Evolutionary conservation across 2,888 invertebrate species (phyloP).

Genomic region (Coenonympha glycerion): DNA sequence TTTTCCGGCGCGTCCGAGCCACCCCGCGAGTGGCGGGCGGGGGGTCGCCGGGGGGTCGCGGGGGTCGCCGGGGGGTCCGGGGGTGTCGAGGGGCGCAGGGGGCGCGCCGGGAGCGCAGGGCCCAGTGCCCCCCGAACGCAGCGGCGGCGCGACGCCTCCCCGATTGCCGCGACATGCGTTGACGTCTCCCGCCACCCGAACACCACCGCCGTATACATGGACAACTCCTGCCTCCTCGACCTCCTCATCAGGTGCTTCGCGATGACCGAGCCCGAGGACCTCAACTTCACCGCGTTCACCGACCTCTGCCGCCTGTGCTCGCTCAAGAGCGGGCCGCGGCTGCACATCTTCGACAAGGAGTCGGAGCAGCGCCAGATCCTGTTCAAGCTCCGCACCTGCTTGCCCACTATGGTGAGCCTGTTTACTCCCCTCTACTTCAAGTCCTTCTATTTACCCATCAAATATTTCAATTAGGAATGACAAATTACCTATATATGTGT

Average conservation of each 20-base stretch:
- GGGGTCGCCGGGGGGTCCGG: constrained; percentile 32
- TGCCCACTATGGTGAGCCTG: constrained; percentile 79
- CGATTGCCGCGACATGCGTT: constrained; percentile 66
- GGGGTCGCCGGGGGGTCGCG: constrained; percentile 33
- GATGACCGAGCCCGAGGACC: constrained; percentile 80
- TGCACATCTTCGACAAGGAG: constrained; percentile 83
- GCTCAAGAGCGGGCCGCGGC: constrained; percentile 80
- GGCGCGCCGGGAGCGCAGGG: constrained; percentile 44
- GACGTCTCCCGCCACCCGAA: constrained; percentile 69
- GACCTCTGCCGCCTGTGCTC: constrained; percentile 83
- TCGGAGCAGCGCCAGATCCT: constrained; percentile 82
- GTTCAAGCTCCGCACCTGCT: constrained; percentile 81
- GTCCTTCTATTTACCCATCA: too few relatives aligned
- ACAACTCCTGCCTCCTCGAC: constrained; percentile 77
- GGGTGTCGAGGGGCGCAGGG: constrained; percentile 34
- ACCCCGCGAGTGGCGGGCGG: constrained; percentile 37
- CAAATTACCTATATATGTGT: too few relatives aligned
- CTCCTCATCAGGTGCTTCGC: constrained; percentile 77
- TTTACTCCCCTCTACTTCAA: constrained; percentile 18
- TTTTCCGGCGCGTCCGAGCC: constrained; percentile 57
- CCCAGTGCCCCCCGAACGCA: constrained; percentile 72
- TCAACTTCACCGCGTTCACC: constrained; percentile 80
- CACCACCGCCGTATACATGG: constrained; percentile 71
- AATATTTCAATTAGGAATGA: too few relatives aligned
- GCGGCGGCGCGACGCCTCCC: constrained; percentile 73